Base-by-base conservation (phyloP, 2,797 vertebrate species). In the Parauchenoglanis punctatus region DNA sequence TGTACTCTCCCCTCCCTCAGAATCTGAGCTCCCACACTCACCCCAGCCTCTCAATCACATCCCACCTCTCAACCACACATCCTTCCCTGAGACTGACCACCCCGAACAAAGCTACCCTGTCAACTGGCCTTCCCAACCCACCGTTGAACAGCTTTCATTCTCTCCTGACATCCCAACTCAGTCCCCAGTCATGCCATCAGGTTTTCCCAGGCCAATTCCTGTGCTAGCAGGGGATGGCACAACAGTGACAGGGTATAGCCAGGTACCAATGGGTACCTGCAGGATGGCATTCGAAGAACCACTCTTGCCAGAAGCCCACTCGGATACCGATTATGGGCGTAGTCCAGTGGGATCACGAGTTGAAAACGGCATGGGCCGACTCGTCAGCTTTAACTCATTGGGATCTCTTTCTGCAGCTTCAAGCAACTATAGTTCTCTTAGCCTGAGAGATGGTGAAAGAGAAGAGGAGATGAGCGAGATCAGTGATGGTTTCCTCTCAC, bases 301-400 rank as follows among this genome's bases (percentile, higher is more conserved):
- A 89, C 96, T 95, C 90, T 89, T 95, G 91, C 94, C 95, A 81
- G 96, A 96, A 84, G 52, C 89, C 76, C 89, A 89, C 23, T 87
- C 92, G 15, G 90, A 90, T 52, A 46, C 58, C 1, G 90, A 92
- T 83, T 94, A 92, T 88, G 95, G 95, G 88, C 91, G 95, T 80
- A 94, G 92, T 92, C 96, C 88, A 89, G 96, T 95, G 94, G 94
- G 96, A 95, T 91, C 95, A 90, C 93, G 95, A 93, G 92, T 95
- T 94, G 93, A 96, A 96, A 91, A 92, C 93, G 90, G 95, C 94
- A 93, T 89, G n/a, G 91, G 90, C 46, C 88, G 97, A 91, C 97
- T 99, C 92, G 97, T 99, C 94, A 98, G 96, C 96, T 99, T 99
- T 96, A 98, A 99, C 96, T 99, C 98, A 91, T 96, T 99, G 94